These are phyloP conservation scores for Sternarchorhynchus goeldii DNA, from an alignment of 2,797 vertebrate species.

Conservation along the genomic window DNA sequence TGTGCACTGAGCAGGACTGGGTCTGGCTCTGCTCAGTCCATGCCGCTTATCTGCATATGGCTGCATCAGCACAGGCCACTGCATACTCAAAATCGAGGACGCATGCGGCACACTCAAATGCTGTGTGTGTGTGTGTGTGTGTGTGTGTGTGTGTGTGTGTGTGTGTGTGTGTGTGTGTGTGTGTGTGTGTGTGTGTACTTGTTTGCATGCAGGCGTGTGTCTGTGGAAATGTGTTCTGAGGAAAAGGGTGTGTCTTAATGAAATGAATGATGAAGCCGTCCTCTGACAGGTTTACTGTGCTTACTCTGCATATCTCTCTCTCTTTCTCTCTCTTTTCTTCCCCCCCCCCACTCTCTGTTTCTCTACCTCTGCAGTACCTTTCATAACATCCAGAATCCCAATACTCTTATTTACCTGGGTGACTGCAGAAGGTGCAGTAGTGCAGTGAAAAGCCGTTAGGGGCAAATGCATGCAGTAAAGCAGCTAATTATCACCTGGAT, in stretches of 20 bases:
- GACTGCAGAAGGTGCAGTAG: conserved; percentile 19
- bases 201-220: not conserved
- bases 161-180: not conserved
- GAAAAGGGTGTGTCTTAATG: conserved; percentile 42
- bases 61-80: conserved; percentile 43
- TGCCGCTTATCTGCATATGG: conserved; percentile 24
- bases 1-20: not conserved
- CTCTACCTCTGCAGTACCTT: conserved; percentile 18
- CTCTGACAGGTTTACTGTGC: conserved; percentile 37
- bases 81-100: conserved; percentile 36
- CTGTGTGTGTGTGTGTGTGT: conserved; percentile 7
- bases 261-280: conserved; percentile 50
- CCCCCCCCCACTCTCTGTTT: conserved; percentile 5
- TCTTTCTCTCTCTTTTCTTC: not conserved
- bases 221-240: not conserved
- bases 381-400: conserved; percentile 36
- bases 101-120: conserved; percentile 32
- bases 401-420: not conserved
- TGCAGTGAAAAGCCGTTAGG: not conserved
- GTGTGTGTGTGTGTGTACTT: conserved; percentile 22
- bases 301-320: conserved; percentile 38
- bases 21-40: not conserved
- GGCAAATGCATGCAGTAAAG: not conserved
- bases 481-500: conserved; percentile 36
- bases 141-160: conserved; percentile 26